Base-by-base conservation (phyloP, 1,140 invertebrate species). In the Saxidomus purpurata region DNA sequence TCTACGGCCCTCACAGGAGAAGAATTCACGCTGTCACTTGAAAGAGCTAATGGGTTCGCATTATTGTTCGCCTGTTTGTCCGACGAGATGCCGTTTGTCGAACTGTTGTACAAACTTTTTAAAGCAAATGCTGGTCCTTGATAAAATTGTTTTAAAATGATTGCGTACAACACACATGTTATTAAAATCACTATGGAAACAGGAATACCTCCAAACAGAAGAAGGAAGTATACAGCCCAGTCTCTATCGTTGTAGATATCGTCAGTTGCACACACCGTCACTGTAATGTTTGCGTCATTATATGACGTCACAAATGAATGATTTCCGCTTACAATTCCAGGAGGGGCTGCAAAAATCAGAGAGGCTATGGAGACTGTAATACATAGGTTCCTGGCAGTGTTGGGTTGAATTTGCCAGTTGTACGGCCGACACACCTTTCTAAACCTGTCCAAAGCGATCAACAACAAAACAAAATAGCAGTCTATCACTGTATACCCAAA, bases 381-480 rank as follows among this genome's bases (percentile, higher is more conserved):
- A 71, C 86, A 80, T 25, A 88, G 40, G n/a, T 80, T 88, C 38
- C 55, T 63, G 13, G 86, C 86, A 2, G 77, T 81, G 22, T 34
- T 67, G 3, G 86, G 52, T 40, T 88, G 86, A 55, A 88, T 88
- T 28, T 88, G 86, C 86, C 86, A 88, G n/a, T 81, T 77, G 38
- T 88, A 88, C 15, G 86, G 86, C 13, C 86, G 55, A 43, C 86
- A 88, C 4, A 88, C 86, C 25, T 88, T 88, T 38, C 86, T 40
- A 38, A 69, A 88, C n/a, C 86, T 74, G 77, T 88, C 86, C 34
- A 88, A n/a, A 3, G 86, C 67, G n/a, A 82, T 83, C 47, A 83
- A 52, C 25, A 89, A 47, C 0, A 83, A 67, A 4, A 84, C 67
- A 36, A 71, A 81, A 19, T 88, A 88, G 36, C 86, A 81, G 22